These are phyloP conservation scores for Prosapia bicincta DNA, from an alignment of 2,888 invertebrate genomes.

Conservation along the genomic window DNA sequence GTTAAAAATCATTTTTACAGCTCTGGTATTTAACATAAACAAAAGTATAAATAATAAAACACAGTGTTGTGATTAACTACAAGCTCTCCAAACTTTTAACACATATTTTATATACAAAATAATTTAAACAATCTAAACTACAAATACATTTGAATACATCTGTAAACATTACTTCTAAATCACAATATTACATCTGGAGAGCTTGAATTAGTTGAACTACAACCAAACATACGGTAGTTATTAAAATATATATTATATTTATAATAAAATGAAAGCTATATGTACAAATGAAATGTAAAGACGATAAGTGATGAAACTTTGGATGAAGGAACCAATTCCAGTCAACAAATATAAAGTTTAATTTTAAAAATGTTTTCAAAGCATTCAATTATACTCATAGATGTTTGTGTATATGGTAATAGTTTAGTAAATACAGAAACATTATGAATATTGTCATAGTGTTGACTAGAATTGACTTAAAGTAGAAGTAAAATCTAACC, in stretches of 20 bases:
- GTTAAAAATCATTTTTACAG: not conserved
- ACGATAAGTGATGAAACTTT: conserved; percentile 11
- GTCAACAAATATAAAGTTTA: conserved; percentile 18
- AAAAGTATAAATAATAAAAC: not conserved
- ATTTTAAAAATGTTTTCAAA: not conserved
- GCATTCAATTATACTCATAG: not conserved
- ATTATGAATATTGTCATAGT: not conserved
- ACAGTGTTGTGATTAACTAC: not conserved
- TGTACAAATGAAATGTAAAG: conserved; percentile 2
- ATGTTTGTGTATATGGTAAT: not conserved
- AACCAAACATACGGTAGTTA: not conserved
- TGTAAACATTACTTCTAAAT: not conserved
- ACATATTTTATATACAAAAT: not conserved
- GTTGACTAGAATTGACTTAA: conserved; percentile 5
- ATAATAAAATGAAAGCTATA: not conserved
- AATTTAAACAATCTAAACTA: not conserved
- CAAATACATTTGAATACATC: not conserved
- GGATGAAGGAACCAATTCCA: conserved; percentile 4
- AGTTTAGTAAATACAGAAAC: conserved; percentile 2
- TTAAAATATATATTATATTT: not conserved
- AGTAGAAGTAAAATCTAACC: conserved; percentile 10
- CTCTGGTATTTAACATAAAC: not conserved
- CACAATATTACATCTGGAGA: not conserved
- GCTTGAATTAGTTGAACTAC: not conserved
- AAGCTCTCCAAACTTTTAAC: not conserved